Percentiles rank a stretch among this genome's conserved stretches.
Conservation (phyloP, 2,888 invertebrate genomes). For the Xanthostigma xanthostigma region DNA sequence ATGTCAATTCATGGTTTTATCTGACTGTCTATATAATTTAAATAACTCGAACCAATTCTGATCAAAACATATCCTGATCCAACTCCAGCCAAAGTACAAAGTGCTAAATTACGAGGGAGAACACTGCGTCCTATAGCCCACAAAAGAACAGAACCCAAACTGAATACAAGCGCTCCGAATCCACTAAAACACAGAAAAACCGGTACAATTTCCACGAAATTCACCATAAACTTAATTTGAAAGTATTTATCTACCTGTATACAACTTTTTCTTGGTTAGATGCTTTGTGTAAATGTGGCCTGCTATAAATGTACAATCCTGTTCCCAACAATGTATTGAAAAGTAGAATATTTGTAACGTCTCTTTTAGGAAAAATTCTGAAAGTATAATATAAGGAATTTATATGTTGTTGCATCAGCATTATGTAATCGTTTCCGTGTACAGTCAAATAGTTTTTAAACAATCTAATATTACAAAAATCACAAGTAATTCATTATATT, state of each 20-base stretch:
- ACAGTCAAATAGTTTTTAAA: not conserved
- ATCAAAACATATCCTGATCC: constrained; percentile 49
- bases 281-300: constrained; percentile 59
- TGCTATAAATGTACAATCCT: constrained; percentile 67
- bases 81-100: constrained; percentile 55
- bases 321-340: constrained; percentile 68
- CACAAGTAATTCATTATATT: constrained; percentile 4
- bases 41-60: constrained; percentile 25
- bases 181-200: constrained; percentile 26
- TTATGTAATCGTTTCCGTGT: too few relatives aligned
- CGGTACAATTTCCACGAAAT: constrained; percentile 1
- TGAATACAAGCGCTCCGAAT: constrained; percentile 66
- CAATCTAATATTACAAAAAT: not conserved
- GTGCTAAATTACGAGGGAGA: constrained; percentile 50
- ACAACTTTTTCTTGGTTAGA: constrained; percentile 42
- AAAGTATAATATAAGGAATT: constrained; percentile 19
- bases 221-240: constrained; percentile 2
- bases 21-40: constrained; percentile 22
- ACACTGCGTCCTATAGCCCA: constrained; percentile 78
- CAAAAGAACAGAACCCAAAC: constrained; percentile 74
- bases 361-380: constrained; percentile 56
- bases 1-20: not conserved
- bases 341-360: constrained; percentile 68
- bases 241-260: constrained; percentile 40
- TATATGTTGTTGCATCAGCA: not conserved